Conservation (phyloP, 2,888 invertebrate genomes). For the Pyrrhia umbra region DNA sequence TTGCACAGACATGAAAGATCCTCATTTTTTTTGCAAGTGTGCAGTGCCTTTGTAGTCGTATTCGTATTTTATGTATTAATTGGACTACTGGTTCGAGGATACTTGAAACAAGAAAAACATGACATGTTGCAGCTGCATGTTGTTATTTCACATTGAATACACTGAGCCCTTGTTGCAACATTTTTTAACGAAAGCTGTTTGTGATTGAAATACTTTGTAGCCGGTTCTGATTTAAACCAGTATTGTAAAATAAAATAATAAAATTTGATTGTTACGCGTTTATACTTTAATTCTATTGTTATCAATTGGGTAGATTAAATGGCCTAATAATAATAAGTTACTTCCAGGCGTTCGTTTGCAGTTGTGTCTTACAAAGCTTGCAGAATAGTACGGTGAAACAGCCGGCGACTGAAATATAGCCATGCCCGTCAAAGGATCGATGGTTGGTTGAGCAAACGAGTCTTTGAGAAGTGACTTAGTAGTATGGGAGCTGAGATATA, state of each 20-base stretch:
- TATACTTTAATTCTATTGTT: not conserved
- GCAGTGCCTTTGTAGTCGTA: not conserved
- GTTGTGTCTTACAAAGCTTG: not conserved
- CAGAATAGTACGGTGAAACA: constrained; percentile 1
- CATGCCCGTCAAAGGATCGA: not conserved
- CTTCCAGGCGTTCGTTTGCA: not conserved
- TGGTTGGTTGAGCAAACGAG: not conserved
- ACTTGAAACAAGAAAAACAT: not conserved
- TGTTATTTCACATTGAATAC: not conserved
- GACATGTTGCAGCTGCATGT: not conserved
- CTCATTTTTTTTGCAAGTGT: constrained; percentile 13
- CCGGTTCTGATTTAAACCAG: not conserved
- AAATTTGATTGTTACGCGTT: not conserved
- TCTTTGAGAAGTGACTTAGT: not conserved
- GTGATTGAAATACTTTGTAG: not conserved
- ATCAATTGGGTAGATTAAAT: not conserved
- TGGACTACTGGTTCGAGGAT: not conserved
- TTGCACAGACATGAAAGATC: not conserved
- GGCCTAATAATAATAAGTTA: not conserved
- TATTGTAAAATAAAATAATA: constrained; percentile 13
- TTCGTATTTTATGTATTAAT: too few relatives aligned
- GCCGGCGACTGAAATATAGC: not conserved
- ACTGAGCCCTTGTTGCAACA: not conserved
- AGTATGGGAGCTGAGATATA: not conserved
- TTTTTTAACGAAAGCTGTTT: not conserved